Base-by-base conservation (phyloP, 2,797 vertebrate genomes). In the Siniperca obscura region DNA sequence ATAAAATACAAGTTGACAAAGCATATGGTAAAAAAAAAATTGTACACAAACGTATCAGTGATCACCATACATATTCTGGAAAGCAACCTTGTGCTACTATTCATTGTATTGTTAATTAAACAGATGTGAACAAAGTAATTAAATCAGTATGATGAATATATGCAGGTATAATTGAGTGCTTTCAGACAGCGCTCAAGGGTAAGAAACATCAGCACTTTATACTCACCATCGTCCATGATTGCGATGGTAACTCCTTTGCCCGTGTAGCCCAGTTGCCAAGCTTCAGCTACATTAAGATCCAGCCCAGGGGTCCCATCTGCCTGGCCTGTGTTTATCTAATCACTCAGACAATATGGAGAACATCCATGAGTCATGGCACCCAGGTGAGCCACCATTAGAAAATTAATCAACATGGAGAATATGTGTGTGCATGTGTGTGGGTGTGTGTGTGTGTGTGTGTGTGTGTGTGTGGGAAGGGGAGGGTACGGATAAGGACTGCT, bases 281-380 rank as follows among this genome's bases (percentile, higher is more conserved):
- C 98, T 95, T 99, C 98, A n/a, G 98, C 98, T 93, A 99, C 98
- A 74, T 99, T 99, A 82, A 99, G 96, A 92, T 99, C 98, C 89
- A 99, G 94, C 79, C 98, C 98, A 50, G 98, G 98, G 84, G 98
- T 99, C 73, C 98, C 98, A 82, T 99, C 98, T 65, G 98, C 98
- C 95, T 99, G 98, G 74, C 98, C 98, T 25, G 98, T 99, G 94
- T 99, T 99, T 93, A 99, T 98, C 98, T 99, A 91, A 94, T 93
- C 87, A 89, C 68, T 82, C 72, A 88, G 82, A 91, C 88, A 94
- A 94, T 85, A 94, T 76, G 85, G 87, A 92, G 71, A 90, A 86
- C 73, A 90, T 87, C 76, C 80, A 77, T 94, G 86, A 94, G 79
- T 90, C 86, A 89, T 70, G 83, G 81, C 87, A 86, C 83, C 81